A percentile compares a stretch with the other conserved stretches of the same genome.
These are phyloP conservation scores for Desmophyllum pertusum DNA, from an alignment of 92 coral and sea anemone genomes.

Conservation along the genomic window DNA sequence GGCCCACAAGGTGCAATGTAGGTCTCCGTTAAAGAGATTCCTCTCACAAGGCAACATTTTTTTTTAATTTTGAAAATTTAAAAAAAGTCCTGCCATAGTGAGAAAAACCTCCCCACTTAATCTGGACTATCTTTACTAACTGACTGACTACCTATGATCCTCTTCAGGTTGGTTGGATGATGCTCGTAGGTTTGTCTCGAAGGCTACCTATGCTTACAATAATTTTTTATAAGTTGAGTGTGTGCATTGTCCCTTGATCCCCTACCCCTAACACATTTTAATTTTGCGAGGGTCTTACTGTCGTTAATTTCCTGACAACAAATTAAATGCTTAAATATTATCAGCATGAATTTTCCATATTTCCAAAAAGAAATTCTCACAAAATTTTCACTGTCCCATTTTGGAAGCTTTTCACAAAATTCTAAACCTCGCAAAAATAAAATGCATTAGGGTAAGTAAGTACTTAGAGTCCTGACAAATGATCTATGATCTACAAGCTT, in stretches of 20 bases:
- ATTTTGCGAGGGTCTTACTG: background rate
- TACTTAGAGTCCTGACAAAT: background rate
- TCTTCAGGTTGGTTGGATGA: background rate
- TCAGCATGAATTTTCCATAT: background rate
- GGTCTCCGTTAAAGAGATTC: background rate
- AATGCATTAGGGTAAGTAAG: slow-evolving; percentile 3
- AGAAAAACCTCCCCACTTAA: background rate
- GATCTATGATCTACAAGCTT: background rate
- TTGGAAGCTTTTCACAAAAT: background rate
- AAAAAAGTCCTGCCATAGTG: background rate
- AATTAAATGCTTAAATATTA: background rate
- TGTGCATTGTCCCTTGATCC: slow-evolving; percentile 16
- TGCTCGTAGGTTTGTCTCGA: background rate
- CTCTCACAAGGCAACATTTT: slow-evolving; percentile 6
- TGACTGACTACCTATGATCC: background rate
- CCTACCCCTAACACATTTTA: background rate
- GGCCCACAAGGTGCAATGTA: background rate
- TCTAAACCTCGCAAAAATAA: background rate
- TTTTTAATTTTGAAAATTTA: no score
- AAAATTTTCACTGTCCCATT: background rate
- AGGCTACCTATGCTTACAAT: background rate
- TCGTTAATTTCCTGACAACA: background rate
- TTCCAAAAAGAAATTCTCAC: background rate
- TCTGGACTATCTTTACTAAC: background rate
- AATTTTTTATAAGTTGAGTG: background rate